These are phyloP conservation scores for Lithobius niger DNA, from an alignment of 1,140 invertebrate genomes.

Conservation along the genomic window DNA sequence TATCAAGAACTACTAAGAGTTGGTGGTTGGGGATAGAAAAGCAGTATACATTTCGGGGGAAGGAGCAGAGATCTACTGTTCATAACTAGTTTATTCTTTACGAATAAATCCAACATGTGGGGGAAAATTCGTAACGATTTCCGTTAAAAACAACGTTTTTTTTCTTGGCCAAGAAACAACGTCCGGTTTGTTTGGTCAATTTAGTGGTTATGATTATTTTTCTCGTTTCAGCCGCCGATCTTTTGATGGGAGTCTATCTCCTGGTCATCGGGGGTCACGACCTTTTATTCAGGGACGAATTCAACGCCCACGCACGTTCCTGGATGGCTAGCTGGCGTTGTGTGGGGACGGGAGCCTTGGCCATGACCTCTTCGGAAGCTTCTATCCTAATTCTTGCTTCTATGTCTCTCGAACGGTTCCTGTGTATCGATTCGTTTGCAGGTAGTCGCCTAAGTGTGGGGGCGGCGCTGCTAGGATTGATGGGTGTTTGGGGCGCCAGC, in stretches of 20 bases:
- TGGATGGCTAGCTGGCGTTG: constrained; percentile 59
- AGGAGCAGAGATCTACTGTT: no score
- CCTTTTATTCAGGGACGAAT: constrained; percentile 44
- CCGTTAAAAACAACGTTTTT: neutral
- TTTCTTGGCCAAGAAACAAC: neutral
- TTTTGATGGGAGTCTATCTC: constrained; percentile 65
- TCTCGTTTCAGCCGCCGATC: constrained; percentile 45
- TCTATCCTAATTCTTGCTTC: constrained; percentile 59
- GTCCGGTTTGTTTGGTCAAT: no score
- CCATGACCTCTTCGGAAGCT: constrained; percentile 53
- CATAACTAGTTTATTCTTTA: no score
- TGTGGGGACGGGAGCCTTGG: constrained; percentile 45
- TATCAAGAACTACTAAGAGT: no score
- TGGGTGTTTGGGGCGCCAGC: constrained; percentile 48
- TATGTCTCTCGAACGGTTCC: constrained; percentile 58
- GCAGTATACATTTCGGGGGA: no score
- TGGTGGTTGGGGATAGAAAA: no score
- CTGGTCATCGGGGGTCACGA: constrained; percentile 54
- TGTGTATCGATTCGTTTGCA: constrained; percentile 53
- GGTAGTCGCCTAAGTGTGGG: constrained; percentile 40
- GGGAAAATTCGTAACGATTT: no score
- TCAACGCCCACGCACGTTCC: constrained; percentile 42
- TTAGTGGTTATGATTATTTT: constrained; percentile 1
- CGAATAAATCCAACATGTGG: no score
- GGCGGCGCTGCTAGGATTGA: constrained; percentile 39